Base-by-base conservation (phyloP, 2,113 vertebrate species). In the Oreochromis niloticus region DNA sequence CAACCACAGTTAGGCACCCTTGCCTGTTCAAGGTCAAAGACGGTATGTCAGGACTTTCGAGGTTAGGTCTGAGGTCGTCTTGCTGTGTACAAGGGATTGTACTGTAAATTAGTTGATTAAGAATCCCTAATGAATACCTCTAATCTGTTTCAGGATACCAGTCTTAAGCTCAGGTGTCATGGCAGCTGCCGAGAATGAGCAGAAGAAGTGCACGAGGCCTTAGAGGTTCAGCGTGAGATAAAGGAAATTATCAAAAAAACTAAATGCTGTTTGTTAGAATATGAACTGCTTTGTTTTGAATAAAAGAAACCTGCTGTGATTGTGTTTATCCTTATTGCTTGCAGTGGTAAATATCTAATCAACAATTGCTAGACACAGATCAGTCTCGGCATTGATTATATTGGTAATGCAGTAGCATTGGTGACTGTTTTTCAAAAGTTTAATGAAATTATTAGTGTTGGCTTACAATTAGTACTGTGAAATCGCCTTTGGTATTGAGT, bases 21-120 rank as follows among this genome's bases (percentile, higher is more conserved):
- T 2, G 59, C 73, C 50, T 54, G 46, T 48, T 85, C 34, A 84
- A 81, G 88, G 90, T 90, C 85, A 71, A 82, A 81, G 59, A 43
- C 39, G 87, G 81, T 81, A 87, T 68, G 84, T 85, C 16, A 30
- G 82, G 85, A 46, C 75, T 94, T 91, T 94, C 71, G 88, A 71
- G 92, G 88, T 94, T 90, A 83, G 94, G 88, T 90, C 90, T 94
- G 95, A 95, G 95, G 92, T 91, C 86, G 90, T 90, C 86, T 9
- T 36, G 68, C 8, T 19, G 61, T 56, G 80, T 89, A 54, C 66
- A 27, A 93, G 93, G 93, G 94, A 96, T 96, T 96, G 95, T 80
- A 30, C 83, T 95, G 95, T 95, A 96, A 98, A 97, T 97, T 96
- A 96, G 95, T 96, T 97, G 96, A 97, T 97, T 96, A 95, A 90